Evolutionary conservation across 2,797 vertebrate species (phyloP).

Genomic region (Darevskia mixta): DNA sequence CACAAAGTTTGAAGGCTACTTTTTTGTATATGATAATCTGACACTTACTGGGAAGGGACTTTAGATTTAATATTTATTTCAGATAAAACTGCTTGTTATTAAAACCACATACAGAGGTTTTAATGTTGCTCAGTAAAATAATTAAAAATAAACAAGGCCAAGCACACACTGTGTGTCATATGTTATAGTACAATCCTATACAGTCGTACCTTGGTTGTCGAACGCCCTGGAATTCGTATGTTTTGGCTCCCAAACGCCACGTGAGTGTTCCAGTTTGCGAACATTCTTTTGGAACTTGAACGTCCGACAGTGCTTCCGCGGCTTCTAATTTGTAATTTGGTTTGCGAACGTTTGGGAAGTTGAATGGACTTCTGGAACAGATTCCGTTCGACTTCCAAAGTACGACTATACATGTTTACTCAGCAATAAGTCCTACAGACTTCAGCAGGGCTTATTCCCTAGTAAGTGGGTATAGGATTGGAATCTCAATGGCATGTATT

Average conservation of each 20-base stretch:
- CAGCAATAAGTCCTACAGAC: not conserved
- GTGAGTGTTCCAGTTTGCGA: too few species aligned
- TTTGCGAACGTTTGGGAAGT: too few species aligned
- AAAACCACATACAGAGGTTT: not conserved
- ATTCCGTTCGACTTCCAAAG: too few species aligned
- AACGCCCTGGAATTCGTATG: too few species aligned
- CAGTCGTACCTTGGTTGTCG: too few species aligned
- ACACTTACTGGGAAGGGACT: not conserved
- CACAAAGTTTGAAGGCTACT: not conserved
- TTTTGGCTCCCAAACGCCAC: too few species aligned
- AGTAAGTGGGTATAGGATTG: not conserved
- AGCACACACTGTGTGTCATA: not conserved
- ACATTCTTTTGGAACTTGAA: too few species aligned
- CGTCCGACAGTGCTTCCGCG: fast-evolving
- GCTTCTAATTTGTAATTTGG: too few species aligned
- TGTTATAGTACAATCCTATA: not conserved
- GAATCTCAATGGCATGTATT: constrained; percentile 63
- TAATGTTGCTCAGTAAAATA: not conserved
- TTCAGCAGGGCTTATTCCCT: not conserved
- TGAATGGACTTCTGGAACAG: too few species aligned
- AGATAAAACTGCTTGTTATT: not conserved
- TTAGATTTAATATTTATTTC: not conserved
- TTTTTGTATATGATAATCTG: not conserved
- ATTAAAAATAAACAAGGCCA: not conserved
- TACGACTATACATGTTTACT: not conserved